Evolutionary conservation across 1,140 invertebrate species (phyloP).

Genomic region (Sesamia nonagrioides): DNA sequence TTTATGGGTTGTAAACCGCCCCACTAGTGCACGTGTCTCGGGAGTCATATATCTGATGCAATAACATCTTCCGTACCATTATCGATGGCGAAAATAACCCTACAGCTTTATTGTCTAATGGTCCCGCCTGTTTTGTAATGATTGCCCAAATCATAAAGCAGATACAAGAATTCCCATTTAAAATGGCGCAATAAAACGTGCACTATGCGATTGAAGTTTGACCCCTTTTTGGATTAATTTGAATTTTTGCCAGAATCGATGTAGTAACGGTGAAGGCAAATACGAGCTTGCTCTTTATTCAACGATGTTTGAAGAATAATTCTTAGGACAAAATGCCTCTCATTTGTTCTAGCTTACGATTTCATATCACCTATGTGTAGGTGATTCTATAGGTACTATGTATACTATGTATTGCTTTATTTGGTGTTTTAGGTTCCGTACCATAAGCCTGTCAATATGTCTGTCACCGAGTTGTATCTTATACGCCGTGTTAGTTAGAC

Average conservation of each 20-base stretch:
- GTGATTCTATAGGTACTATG: no score
- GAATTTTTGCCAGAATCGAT: conserved; percentile 38
- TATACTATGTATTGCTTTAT: no score
- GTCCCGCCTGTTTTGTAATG: conserved; percentile 70
- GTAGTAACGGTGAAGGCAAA: conserved; percentile 17
- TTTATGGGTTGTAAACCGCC: conserved; percentile 76
- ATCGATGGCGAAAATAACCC: conserved; percentile 64
- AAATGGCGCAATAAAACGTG: conserved; percentile 65
- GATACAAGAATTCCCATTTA: conserved; percentile 71
- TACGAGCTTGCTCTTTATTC: not conserved
- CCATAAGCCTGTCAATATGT: no score
- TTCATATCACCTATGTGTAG: not conserved
- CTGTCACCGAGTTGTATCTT: no score
- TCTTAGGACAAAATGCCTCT: not conserved
- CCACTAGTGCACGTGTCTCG: conserved; percentile 63
- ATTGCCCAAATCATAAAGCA: conserved; percentile 67
- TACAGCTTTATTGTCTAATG: conserved; percentile 61
- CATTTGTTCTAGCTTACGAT: not conserved
- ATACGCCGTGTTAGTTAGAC: no score
- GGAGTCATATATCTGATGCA: conserved; percentile 64
- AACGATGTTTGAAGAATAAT: not conserved
- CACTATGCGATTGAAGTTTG: conserved; percentile 31
- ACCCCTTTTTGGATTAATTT: conserved; percentile 37
- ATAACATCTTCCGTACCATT: conserved; percentile 62
- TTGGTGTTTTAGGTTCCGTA: no score